A percentile compares a stretch with the other conserved stretches of the same genome.
phyloP scores from a whole-genome alignment of 2,888 invertebrate genomes.

The Eilema depressum region DNA sequence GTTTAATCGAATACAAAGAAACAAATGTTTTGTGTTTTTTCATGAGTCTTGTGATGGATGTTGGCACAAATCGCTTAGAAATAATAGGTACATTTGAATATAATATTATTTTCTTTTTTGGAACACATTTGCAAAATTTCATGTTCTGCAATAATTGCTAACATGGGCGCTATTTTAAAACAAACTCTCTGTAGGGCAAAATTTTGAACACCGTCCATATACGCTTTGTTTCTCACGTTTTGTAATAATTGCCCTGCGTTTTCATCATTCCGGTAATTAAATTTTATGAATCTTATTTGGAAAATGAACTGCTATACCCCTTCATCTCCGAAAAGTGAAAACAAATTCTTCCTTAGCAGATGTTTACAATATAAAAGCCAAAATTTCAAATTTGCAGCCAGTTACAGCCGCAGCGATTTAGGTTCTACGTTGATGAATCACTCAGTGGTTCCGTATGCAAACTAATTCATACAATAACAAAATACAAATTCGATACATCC shows the following conservation, averaged over 20 bases:
- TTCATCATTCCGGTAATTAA: too few species aligned
- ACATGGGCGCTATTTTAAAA: neutral
- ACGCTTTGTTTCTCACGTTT: too few species aligned
- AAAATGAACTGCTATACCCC: neutral
- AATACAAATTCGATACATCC: constrained; percentile 3
- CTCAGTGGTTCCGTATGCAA: neutral
- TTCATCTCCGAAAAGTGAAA: too few species aligned
- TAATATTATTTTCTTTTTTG: neutral
- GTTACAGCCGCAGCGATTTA: neutral
- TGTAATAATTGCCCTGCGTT: too few species aligned
- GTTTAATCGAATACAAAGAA: constrained; percentile 18
- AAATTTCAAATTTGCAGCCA: neutral
- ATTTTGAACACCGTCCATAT: neutral
- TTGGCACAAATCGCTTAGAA: neutral
- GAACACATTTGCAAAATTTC: neutral
- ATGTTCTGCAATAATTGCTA: neutral
- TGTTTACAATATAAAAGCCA: too few species aligned
- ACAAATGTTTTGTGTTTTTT: constrained; percentile 15
- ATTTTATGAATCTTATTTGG: neutral
- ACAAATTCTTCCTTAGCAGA: too few species aligned
- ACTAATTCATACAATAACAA: neutral
- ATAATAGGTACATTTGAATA: neutral
- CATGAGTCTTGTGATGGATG: neutral
- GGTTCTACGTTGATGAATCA: too few species aligned
- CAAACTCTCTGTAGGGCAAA: neutral